phyloP scores from a whole-genome alignment of 2,113 vertebrate species.

The Pachypanchax playfairii region DNA sequence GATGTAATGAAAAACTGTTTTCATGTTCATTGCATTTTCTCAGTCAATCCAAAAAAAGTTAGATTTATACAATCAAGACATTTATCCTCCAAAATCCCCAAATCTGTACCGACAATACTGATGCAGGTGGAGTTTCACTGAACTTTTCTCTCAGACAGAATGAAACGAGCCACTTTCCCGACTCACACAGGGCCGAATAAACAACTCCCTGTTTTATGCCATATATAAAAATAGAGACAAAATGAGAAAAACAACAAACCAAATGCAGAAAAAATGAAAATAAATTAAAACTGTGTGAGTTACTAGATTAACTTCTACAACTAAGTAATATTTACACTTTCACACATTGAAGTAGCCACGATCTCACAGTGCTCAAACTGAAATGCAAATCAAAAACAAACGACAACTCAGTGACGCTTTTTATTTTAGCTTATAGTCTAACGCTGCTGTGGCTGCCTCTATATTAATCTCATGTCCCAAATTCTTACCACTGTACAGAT shows the following conservation, averaged over 20 bases:
- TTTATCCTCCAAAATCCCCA: neutral
- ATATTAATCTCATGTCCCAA: slow-evolving; percentile 10
- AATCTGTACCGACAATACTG: slow-evolving; percentile 44
- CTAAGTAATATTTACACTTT: slow-evolving; percentile 69
- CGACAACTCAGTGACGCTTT: neutral
- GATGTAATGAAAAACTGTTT: no score
- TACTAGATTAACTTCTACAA: slow-evolving; percentile 36
- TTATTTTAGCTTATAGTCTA: slow-evolving; percentile 15
- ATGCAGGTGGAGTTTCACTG: slow-evolving; percentile 13
- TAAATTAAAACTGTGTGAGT: slow-evolving; percentile 65
- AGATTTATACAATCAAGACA: neutral
- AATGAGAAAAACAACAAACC: slow-evolving; percentile 24
- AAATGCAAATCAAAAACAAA: slow-evolving; percentile 47
- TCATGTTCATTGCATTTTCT: neutral
- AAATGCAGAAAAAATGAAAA: slow-evolving; percentile 50
- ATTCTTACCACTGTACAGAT: neutral
- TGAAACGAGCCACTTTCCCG: slow-evolving; percentile 58
- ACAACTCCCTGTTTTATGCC: slow-evolving; percentile 25
- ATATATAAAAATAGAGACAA: slow-evolving; percentile 59
- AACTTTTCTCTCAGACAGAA: no score
- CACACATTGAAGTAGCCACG: slow-evolving; percentile 45
- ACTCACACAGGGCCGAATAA: slow-evolving; percentile 11
- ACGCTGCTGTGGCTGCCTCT: slow-evolving; percentile 10
- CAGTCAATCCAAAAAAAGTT: neutral
- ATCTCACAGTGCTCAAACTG: slow-evolving; percentile 69